These are phyloP conservation scores for Drosophila niveifrons DNA, from an alignment of 2,888 invertebrate species.

Conservation along the genomic window DNA sequence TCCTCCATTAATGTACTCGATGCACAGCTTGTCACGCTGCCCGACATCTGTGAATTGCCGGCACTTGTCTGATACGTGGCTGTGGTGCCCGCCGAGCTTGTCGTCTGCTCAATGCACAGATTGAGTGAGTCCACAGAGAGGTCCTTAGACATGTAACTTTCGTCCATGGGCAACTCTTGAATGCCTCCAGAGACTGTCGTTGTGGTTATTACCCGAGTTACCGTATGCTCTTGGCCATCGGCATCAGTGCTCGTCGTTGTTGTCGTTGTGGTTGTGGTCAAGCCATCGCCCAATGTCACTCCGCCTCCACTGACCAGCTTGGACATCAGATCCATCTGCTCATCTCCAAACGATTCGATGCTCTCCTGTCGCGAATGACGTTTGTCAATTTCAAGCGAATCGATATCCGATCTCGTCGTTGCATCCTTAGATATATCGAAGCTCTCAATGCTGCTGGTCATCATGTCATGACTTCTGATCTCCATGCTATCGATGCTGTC, in stretches of 20 bases:
- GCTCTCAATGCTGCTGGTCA: conserved; percentile 87
- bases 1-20: conserved; percentile 93
- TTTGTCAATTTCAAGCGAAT: conserved; percentile 84
- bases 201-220: conserved; percentile 71
- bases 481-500: conserved; percentile 90
- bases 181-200: conserved; percentile 62
- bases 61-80: conserved; percentile 94
- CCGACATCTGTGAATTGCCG: conserved; percentile 94
- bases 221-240: conserved; percentile 78
- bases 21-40: conserved; percentile 93
- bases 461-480: conserved; percentile 87
- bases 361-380: conserved; percentile 83
- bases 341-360: conserved; percentile 84
- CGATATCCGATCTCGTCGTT: conserved; percentile 83
- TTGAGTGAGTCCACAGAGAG: conserved; percentile 84
- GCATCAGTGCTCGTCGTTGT: conserved; percentile 82
- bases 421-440: conserved; percentile 85
- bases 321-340: conserved; percentile 76
- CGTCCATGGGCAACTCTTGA: conserved; percentile 64
- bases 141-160: conserved; percentile 79
- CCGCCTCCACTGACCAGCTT: conserved; percentile 68
- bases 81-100: conserved; percentile 92
- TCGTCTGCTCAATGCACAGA: conserved; percentile 89
- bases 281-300: conserved; percentile 70
- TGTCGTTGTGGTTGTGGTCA: conserved; percentile 80